Percentiles rank a stretch among this genome's conserved stretches.
Conservation (phyloP, 2,113 vertebrate species). For the Cochlearius cochlearius region DNA sequence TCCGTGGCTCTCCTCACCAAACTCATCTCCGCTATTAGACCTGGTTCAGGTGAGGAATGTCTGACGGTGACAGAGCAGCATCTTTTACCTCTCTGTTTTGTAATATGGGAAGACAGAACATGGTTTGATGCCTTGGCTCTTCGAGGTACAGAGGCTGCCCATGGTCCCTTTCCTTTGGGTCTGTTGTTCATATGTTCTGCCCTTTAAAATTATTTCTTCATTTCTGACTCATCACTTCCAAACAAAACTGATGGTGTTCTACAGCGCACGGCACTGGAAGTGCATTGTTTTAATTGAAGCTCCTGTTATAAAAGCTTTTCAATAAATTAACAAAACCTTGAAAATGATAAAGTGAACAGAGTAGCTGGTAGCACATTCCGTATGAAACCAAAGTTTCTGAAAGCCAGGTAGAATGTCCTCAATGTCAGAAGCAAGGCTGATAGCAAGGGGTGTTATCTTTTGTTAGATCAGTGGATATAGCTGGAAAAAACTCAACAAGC, state of each 20-base stretch:
- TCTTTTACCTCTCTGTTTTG: neutral
- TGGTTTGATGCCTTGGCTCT: neutral
- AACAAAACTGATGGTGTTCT: neutral
- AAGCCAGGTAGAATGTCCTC: neutral
- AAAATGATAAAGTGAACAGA: neutral
- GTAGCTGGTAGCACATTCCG: neutral
- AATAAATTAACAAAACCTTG: conserved; percentile 25
- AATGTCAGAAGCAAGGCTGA: neutral
- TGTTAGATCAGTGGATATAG: neutral
- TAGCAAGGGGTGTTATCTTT: neutral
- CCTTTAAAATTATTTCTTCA: neutral
- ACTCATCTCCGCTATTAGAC: neutral
- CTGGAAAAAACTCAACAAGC: neutral
- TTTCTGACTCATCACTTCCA: neutral
- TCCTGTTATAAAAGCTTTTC: conserved; percentile 11
- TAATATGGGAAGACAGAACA: neutral
- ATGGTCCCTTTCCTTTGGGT: neutral
- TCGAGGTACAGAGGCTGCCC: neutral
- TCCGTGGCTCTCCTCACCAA: neutral
- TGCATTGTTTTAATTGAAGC: conserved; percentile 22
- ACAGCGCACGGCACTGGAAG: neutral
- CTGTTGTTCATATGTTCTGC: neutral
- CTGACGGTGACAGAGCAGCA: neutral
- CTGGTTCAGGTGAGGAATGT: neutral
- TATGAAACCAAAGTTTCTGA: neutral